phyloP scores from a whole-genome alignment of 1,140 invertebrate species.

The Trypoxylus dichotomus region DNA sequence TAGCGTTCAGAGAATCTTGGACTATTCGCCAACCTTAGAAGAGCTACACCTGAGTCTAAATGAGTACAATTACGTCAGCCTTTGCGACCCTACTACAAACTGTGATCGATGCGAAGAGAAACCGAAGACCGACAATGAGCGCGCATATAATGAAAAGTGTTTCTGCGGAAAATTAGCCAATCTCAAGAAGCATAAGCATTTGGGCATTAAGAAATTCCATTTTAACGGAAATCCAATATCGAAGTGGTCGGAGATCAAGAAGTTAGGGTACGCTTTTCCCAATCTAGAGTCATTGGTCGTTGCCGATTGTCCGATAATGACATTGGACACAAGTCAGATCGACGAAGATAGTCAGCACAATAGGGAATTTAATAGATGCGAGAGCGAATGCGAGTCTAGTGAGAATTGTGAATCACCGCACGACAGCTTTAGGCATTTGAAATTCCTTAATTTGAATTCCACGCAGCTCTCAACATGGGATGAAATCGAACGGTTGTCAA shows the following conservation, averaged over 20 bases:
- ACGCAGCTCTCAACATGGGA: conserved; percentile 82
- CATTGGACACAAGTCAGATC: conserved; percentile 57
- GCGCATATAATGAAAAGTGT: conserved; percentile 34
- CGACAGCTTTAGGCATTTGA: conserved; percentile 65
- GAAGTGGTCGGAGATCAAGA: conserved; percentile 79
- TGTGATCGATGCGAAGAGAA: conserved; percentile 38
- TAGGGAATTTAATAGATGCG: conserved; percentile 53
- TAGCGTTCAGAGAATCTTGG: conserved; percentile 75
- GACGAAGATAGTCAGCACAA: conserved; percentile 54
- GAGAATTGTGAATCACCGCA: conserved; percentile 51
- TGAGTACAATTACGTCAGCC: conserved; percentile 74
- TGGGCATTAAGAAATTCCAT: conserved; percentile 73
- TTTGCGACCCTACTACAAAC: conserved; percentile 41
- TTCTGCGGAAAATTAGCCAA: conserved; percentile 37
- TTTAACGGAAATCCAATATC: conserved; percentile 83
- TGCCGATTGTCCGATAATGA: conserved; percentile 80
- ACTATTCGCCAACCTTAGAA: conserved; percentile 75
- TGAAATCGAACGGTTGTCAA: conserved; percentile 80
- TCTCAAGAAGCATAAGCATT: conserved; percentile 57
- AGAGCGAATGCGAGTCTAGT: conserved; percentile 56
- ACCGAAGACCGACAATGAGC: conserved; percentile 37
- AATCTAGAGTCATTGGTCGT: conserved; percentile 80
- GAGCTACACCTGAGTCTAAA: conserved; percentile 90
- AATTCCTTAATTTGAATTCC: conserved; percentile 83
- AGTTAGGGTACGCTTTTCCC: conserved; percentile 82